Evolutionary conservation across 2,888 invertebrate species (phyloP).

Genomic region (Scaptomyza polygonia): DNA sequence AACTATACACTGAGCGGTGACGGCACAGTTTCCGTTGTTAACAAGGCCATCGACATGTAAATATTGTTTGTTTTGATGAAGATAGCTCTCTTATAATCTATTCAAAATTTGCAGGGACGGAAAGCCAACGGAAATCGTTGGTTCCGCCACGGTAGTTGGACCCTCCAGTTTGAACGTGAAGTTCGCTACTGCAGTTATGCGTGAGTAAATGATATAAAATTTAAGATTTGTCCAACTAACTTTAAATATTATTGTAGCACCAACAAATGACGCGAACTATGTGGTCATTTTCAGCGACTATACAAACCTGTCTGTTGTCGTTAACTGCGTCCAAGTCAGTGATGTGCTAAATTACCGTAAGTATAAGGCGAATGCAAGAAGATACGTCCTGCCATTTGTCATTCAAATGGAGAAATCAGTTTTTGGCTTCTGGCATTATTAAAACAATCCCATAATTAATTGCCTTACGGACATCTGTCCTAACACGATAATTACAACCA

Average conservation of each 20-base stretch:
- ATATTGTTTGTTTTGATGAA: not conserved
- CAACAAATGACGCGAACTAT: constrained; percentile 81
- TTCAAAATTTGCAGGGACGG: constrained; percentile 60
- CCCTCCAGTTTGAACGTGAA: constrained; percentile 74
- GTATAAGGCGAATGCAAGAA: constrained; percentile 52
- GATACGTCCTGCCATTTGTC: constrained; percentile 46
- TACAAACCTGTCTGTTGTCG: constrained; percentile 87
- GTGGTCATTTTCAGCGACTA: constrained; percentile 88
- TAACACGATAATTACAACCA: constrained; percentile 46
- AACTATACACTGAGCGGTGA: constrained; percentile 86
- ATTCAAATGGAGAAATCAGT: constrained; percentile 62
- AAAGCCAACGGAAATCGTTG: constrained; percentile 65
- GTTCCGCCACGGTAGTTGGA: constrained; percentile 73
- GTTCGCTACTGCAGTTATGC: too few species aligned
- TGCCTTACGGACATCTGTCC: constrained; percentile 40
- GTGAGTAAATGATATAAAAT: constrained; percentile 54
- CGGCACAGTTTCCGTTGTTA: constrained; percentile 85
- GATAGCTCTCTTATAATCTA: not conserved
- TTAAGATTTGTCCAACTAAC: not conserved
- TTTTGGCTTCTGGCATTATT: constrained; percentile 65
- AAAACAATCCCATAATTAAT: constrained; percentile 54
- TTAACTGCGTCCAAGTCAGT: constrained; percentile 85
- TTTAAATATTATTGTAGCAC: constrained; percentile 33
- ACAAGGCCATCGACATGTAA: constrained; percentile 79
- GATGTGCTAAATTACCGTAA: constrained; percentile 79